Conservation (phyloP, 2,888 invertebrate genomes). For the Syritta pipiens region DNA sequence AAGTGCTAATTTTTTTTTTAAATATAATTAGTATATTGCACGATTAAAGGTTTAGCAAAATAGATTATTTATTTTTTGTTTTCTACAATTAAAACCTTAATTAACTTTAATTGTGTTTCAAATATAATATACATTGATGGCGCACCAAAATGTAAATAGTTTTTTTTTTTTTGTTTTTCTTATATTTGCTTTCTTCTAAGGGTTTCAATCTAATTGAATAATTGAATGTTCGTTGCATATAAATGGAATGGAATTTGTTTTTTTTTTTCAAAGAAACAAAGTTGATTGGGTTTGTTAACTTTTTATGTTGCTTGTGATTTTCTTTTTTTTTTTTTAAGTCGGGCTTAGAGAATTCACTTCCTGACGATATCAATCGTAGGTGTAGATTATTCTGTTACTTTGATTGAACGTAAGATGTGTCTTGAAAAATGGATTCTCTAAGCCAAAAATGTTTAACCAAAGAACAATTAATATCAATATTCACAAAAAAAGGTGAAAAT, state of each 20-base stretch:
- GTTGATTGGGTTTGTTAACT: not conserved
- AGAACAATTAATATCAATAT: too few species aligned
- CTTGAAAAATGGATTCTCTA: too few species aligned
- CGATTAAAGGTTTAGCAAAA: slow-evolving; percentile 63
- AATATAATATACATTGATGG: slow-evolving; percentile 25
- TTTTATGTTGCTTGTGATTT: not conserved
- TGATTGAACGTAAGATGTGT: too few species aligned
- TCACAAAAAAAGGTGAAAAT: too few species aligned
- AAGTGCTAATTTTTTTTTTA: slow-evolving; percentile 20
- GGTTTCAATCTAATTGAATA: slow-evolving; percentile 48
- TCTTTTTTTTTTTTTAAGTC: not conserved
- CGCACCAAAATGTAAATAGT: slow-evolving; percentile 36
- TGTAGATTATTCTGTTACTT: too few species aligned
- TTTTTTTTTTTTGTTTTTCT: not conserved
- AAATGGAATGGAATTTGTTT: slow-evolving; percentile 57
- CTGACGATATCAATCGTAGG: too few species aligned
- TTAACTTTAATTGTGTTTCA: slow-evolving; percentile 16
- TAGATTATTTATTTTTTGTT: slow-evolving; percentile 34
- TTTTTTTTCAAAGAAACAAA: too few species aligned
- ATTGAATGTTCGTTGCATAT: slow-evolving; percentile 62
- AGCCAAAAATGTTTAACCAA: too few species aligned
- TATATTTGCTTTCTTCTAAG: slow-evolving; percentile 5
- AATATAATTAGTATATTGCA: slow-evolving; percentile 46
- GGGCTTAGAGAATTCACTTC: too few species aligned
- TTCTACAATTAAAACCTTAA: slow-evolving; percentile 16